Conservation (phyloP, 2,113 vertebrate species). For the Pleuronectes platessa region DNA sequence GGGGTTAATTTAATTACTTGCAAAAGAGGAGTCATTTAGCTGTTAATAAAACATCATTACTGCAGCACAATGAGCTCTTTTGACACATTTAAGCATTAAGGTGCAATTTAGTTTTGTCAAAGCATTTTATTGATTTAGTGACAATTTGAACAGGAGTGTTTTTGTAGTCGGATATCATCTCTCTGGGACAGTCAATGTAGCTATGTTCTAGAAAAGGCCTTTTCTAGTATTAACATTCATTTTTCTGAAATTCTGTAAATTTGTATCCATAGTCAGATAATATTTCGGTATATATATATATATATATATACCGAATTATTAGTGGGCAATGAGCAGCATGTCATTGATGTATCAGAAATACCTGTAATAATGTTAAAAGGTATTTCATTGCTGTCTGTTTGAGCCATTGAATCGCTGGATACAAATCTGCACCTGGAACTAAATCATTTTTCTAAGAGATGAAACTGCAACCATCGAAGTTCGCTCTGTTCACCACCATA, state of each 20-base stretch:
- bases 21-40: not conserved
- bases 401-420: not conserved
- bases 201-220: not conserved
- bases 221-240: no score
- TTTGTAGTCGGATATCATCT: not conserved
- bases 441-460: not conserved
- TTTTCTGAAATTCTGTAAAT: no score
- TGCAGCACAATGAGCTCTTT: conserved; percentile 27
- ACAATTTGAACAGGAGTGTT: conserved; percentile 6
- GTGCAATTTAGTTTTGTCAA: conserved; percentile 44
- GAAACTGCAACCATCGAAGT: not conserved
- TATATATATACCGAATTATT: no score
- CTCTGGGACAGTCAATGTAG: not conserved
- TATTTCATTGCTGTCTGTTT: not conserved
- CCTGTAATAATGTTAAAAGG: not conserved
- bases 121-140: conserved; percentile 2
- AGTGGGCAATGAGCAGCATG: not conserved
- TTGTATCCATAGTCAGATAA: no score
- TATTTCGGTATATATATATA: no score
- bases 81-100: conserved; percentile 55
- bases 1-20: not conserved
- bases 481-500: not conserved
- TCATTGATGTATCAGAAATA: not conserved
- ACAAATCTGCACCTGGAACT: not conserved
- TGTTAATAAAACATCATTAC: not conserved